phyloP scores from a whole-genome alignment of 2,113 vertebrate species.

The Pachypanchax playfairii region DNA sequence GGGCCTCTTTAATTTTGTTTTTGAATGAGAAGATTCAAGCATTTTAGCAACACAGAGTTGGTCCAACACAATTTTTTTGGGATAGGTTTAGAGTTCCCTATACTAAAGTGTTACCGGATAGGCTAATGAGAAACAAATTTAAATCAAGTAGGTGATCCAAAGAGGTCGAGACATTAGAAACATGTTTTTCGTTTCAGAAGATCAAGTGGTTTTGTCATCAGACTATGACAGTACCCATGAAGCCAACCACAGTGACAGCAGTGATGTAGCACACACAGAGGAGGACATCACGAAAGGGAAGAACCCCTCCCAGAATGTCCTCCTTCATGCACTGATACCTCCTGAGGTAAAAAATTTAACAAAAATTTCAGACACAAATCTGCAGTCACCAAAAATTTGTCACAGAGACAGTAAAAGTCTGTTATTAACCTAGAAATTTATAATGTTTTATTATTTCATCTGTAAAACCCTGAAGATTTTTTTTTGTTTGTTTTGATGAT shows the following conservation, averaged over 20 bases:
- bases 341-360: constrained; percentile 67
- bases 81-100: too few species aligned
- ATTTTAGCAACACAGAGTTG: too few species aligned
- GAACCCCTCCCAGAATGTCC: constrained; percentile 77
- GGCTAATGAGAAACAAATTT: too few species aligned
- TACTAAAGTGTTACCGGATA: too few species aligned
- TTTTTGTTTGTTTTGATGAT: background rate
- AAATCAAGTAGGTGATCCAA: too few species aligned
- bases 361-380: background rate
- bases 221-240: constrained; percentile 89
- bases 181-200: constrained; percentile 81
- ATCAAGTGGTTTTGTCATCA: constrained; percentile 86
- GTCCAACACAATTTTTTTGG: too few species aligned
- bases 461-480: background rate
- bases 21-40: too few species aligned
- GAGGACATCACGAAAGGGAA: constrained; percentile 83
- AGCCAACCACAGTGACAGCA: constrained; percentile 95
- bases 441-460: background rate
- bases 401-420: background rate
- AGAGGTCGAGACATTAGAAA: too few species aligned
- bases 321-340: constrained; percentile 75
- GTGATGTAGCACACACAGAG: constrained; percentile 89
- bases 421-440: background rate
- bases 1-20: constrained; percentile 26
- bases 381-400: background rate